Conservation (phyloP, 2,888 invertebrate genomes). For the Epirrhoe tristata region DNA sequence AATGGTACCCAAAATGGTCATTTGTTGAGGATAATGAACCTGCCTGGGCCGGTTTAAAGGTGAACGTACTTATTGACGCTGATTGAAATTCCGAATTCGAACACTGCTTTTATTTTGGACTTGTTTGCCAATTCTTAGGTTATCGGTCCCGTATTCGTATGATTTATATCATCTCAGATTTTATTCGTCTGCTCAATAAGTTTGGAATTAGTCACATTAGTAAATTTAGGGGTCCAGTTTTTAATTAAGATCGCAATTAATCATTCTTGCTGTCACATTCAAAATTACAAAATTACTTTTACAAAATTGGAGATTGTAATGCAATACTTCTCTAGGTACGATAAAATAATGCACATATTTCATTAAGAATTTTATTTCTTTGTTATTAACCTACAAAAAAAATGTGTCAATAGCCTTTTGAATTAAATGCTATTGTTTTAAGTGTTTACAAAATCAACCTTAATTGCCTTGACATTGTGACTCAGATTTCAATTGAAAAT, state of each 20-base stretch:
- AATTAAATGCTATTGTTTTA: slow-evolving; percentile 46
- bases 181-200: slow-evolving; percentile 36
- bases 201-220: slow-evolving; percentile 24
- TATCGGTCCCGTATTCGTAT: slow-evolving; percentile 68
- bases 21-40: slow-evolving; percentile 79
- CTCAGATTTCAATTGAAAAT: slow-evolving; percentile 18
- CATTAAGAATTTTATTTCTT: slow-evolving; percentile 24
- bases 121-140: slow-evolving; percentile 74
- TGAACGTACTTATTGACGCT: slow-evolving; percentile 72
- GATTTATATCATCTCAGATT: slow-evolving; percentile 65
- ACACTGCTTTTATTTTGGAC: slow-evolving; percentile 69
- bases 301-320: not conserved
- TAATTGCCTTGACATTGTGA: slow-evolving; percentile 50
- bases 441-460: slow-evolving; percentile 55
- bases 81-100: slow-evolving; percentile 76
- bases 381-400: slow-evolving; percentile 62
- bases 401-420: slow-evolving; percentile 44
- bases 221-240: slow-evolving; percentile 12
- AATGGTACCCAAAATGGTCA: slow-evolving; percentile 66
- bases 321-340: not conserved
- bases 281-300: slow-evolving; percentile 22
- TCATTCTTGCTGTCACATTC: slow-evolving; percentile 22
- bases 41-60: slow-evolving; percentile 79
- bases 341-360: not conserved
- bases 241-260: not conserved